A percentile compares a stretch with the other conserved stretches of the same genome.
Conservation (phyloP, 2,797 vertebrate species). For the Pseudochirops cupreus region DNA sequence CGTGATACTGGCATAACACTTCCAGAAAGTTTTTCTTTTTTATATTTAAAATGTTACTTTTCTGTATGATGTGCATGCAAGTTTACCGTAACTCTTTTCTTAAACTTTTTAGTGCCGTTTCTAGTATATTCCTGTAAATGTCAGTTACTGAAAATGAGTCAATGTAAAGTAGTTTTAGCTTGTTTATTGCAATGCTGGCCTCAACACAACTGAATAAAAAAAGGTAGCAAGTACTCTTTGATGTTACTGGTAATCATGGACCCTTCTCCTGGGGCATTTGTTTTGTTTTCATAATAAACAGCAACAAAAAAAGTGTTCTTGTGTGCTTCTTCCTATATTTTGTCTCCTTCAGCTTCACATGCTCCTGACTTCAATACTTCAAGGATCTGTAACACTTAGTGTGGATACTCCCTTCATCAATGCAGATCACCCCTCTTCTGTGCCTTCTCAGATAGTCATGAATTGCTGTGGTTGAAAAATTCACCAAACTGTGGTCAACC, state of each 20-base stretch:
- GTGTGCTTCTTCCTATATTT: conserved; percentile 59
- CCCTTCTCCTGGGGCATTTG: conserved; percentile 91
- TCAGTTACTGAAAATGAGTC: conserved; percentile 88
- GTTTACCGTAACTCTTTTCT: conserved; percentile 93
- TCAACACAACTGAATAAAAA: conserved; percentile 84
- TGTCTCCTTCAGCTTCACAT: background rate
- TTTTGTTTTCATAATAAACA: conserved; percentile 97
- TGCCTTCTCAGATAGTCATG: background rate
- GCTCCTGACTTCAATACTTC: background rate
- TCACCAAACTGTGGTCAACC: background rate
- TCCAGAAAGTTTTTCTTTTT: conserved; percentile 87
- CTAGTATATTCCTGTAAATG: conserved; percentile 96
- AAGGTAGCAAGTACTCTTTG: conserved; percentile 90
- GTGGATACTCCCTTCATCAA: background rate
- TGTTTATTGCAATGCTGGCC: conserved; percentile 89
- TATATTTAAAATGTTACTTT: conserved; percentile 94
- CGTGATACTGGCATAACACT: conserved; percentile 72
- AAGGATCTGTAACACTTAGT: background rate
- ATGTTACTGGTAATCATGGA: conserved; percentile 94
- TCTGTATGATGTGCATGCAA: conserved; percentile 97
- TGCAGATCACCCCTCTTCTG: background rate
- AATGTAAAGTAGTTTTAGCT: conserved; percentile 89
- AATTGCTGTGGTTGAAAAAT: background rate
- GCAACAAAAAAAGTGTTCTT: conserved; percentile 82
- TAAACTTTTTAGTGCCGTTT: conserved; percentile 94